phyloP scores from a whole-genome alignment of 2,113 vertebrate species.

The Gila orcuttii region DNA sequence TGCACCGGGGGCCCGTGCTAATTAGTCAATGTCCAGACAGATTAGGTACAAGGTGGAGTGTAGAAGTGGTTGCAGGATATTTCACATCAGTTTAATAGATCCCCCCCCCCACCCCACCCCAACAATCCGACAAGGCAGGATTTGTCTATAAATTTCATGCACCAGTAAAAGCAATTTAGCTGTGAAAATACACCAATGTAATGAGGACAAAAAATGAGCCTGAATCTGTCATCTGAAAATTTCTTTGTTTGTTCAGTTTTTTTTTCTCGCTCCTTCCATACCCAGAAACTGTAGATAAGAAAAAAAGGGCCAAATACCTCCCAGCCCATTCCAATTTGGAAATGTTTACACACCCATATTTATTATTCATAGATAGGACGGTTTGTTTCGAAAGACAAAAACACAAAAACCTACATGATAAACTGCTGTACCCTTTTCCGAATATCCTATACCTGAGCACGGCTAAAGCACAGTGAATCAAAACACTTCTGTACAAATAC shows the following conservation, averaged over 20 bases:
- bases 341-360: constrained; percentile 13
- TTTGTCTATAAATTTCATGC: constrained; percentile 36
- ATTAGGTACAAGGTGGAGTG: constrained; percentile 50
- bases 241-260: background rate
- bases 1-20: constrained; percentile 49
- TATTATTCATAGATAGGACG: constrained; percentile 40
- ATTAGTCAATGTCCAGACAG: constrained; percentile 60
- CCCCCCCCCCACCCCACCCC: background rate
- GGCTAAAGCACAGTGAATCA: constrained; percentile 39
- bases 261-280: background rate
- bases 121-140: background rate
- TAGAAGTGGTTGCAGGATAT: constrained; percentile 32
- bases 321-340: constrained; percentile 23
- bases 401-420: background rate
- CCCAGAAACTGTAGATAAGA: constrained; percentile 28
- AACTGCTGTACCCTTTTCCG: constrained; percentile 24
- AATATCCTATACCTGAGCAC: constrained; percentile 5
- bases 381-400: constrained; percentile 12
- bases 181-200: constrained; percentile 33
- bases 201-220: background rate
- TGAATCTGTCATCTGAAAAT: constrained; percentile 21
- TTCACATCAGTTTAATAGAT: constrained; percentile 49
- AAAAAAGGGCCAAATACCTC: background rate
- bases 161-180: constrained; percentile 20
- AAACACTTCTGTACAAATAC: constrained; percentile 37